Conservation (phyloP, 1,140 invertebrate genomes). For the Panagrolaimus sp. region DNA sequence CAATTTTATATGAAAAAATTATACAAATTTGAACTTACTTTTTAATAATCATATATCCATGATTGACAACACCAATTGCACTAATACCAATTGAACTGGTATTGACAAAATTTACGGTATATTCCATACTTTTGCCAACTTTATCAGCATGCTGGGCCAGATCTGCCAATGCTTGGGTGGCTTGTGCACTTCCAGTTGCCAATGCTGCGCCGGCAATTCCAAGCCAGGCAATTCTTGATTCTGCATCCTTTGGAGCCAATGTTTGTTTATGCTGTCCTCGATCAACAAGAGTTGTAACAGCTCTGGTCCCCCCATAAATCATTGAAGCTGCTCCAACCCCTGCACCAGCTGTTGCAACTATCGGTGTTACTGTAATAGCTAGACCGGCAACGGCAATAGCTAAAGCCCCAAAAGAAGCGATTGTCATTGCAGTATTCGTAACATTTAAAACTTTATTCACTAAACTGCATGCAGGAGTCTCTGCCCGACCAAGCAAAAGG, state of each 20-base stretch:
- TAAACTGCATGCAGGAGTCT: background rate
- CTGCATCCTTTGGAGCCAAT: background rate
- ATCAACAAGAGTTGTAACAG: background rate
- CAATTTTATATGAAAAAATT: background rate
- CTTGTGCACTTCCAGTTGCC: background rate
- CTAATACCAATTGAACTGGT: background rate
- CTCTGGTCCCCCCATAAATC: background rate
- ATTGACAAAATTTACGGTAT: too few relatives aligned
- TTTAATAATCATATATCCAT: background rate
- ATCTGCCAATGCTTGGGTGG: background rate
- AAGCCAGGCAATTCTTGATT: slow-evolving; percentile 11
- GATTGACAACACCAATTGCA: background rate
- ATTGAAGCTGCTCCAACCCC: background rate
- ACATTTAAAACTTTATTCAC: background rate
- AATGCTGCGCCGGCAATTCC: background rate
- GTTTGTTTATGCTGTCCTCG: slow-evolving; percentile 4
- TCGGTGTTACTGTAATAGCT: background rate
- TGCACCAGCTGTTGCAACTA: background rate
- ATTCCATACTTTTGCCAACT: background rate
- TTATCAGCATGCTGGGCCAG: background rate
- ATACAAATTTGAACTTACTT: background rate
- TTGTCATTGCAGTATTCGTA: background rate
- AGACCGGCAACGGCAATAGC: background rate
- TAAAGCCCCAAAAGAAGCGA: background rate
- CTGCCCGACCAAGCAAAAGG: background rate